Evolutionary conservation across 1,140 invertebrate species (phyloP).

Genomic region (Aphaenogaster ashmeadi): DNA sequence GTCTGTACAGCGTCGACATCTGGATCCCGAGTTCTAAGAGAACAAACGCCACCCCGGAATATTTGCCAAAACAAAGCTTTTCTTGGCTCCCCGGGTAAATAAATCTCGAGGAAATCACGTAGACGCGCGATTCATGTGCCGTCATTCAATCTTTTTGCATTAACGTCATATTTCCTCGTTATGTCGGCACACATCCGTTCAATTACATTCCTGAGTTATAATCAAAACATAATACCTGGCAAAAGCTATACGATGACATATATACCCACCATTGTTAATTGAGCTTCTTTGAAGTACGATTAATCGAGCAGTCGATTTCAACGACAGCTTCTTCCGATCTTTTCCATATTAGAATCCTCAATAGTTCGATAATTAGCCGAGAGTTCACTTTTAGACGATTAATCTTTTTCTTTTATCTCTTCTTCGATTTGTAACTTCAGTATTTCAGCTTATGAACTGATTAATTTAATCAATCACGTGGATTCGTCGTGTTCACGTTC

Average conservation of each 20-base stretch:
- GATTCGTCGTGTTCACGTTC: conserved; percentile 2
- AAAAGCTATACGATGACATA: neutral
- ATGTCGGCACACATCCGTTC: neutral
- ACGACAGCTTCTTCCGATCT: neutral
- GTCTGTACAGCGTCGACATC: conserved; percentile 68
- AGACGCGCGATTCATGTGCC: conserved; percentile 26
- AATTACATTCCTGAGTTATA: neutral
- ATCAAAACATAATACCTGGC: neutral
- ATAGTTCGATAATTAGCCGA: neutral
- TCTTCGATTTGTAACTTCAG: neutral
- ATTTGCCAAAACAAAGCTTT: conserved; percentile 75
- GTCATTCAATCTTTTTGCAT: conserved; percentile 48
- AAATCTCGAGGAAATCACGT: conserved; percentile 63
- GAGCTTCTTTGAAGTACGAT: neutral
- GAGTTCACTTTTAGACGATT: conserved; percentile 22
- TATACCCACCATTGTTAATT: conserved; percentile 42
- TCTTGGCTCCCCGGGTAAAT: conserved; percentile 70
- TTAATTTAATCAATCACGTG: neutral
- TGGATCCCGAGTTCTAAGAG: conserved; percentile 52
- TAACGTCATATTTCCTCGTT: neutral
- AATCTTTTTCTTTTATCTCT: neutral
- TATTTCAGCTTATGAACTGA: neutral
- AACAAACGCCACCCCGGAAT: conserved; percentile 31
- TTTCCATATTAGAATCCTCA: neutral
- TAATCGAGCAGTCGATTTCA: conserved; percentile 17